A percentile compares a stretch with the other conserved stretches of the same genome.
Conservation (phyloP, 2,888 invertebrate genomes). For the Diplazon laetatorius region DNA sequence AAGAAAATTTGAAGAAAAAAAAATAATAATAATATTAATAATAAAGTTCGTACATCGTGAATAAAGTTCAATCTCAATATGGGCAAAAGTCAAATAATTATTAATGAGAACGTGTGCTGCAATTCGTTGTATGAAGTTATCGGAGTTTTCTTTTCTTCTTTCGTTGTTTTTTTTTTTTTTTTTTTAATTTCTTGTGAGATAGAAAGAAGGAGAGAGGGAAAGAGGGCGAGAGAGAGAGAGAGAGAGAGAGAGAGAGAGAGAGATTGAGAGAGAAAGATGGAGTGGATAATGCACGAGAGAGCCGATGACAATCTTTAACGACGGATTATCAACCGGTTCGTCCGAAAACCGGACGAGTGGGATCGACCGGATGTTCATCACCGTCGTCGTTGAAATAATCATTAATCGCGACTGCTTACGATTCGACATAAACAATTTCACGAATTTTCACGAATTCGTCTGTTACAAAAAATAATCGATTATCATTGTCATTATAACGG, state of each 20-base stretch:
- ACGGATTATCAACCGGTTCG: slow-evolving; percentile 45
- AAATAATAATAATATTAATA: no score
- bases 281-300: slow-evolving; percentile 42
- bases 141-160: no score
- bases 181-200: no score
- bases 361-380: slow-evolving; percentile 24
- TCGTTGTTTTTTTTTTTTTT: no score
- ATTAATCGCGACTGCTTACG: slow-evolving; percentile 38
- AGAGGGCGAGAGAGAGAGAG: not conserved
- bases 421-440: no score
- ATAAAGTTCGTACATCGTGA: not conserved
- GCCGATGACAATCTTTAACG: slow-evolving; percentile 66
- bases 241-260: slow-evolving; percentile 17
- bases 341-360: slow-evolving; percentile 27
- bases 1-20: slow-evolving; percentile 1
- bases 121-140: no score
- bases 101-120: no score
- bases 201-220: not conserved
- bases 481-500: slow-evolving; percentile 12
- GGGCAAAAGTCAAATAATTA: slow-evolving; percentile 10
- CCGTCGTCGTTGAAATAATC: slow-evolving; percentile 50
- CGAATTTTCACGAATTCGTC: slow-evolving; percentile 33
- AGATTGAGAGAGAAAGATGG: slow-evolving; percentile 17
- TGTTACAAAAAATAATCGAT: slow-evolving; percentile 20
- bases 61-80: not conserved